A percentile compares a stretch with the other conserved stretches of the same genome.
Evolutionary conservation across 2,888 invertebrate species (phyloP).

Genomic region (Dilophus febrilis): DNA sequence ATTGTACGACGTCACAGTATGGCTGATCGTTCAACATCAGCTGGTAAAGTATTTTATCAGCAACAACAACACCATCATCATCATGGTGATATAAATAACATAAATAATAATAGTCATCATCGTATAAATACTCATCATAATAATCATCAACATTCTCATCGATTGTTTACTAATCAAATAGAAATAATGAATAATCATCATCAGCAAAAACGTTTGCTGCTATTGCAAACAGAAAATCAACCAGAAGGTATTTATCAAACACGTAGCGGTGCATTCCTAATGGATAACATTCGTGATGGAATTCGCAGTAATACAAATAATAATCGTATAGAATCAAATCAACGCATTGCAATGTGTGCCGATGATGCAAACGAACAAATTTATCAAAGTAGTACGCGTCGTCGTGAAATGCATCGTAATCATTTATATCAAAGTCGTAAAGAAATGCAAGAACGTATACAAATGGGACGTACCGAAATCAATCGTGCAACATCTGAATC

Average conservation of each 20-base stretch:
- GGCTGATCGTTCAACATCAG: constrained; percentile 20
- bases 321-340: constrained; percentile 13
- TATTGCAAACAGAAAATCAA: constrained; percentile 14
- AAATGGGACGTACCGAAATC: constrained; percentile 25
- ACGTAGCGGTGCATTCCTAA: constrained; percentile 23
- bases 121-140: constrained; percentile 13
- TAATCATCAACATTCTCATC: constrained; percentile 1
- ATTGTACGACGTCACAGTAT: constrained; percentile 28
- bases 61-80: neutral
- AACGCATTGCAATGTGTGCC: no score
- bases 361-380: no score
- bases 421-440: constrained; percentile 27
- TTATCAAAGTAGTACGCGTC: constrained; percentile 21
- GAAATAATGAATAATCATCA: constrained; percentile 3
- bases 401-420: constrained; percentile 26
- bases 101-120: no score
- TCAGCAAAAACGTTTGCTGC: no score
- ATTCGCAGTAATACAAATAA: neutral
- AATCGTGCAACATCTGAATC: constrained; percentile 16
- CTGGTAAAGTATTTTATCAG: neutral
- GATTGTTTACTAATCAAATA: no score
- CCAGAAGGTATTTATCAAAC: constrained; percentile 25
- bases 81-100: constrained; percentile 11
- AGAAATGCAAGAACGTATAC: constrained; percentile 30
- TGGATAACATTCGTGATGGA: constrained; percentile 18